Percentiles rank a stretch among this genome's conserved stretches.
Evolutionary conservation across 1,140 invertebrate species (phyloP).

Genomic region (Diachasmimorpha longicaudata): DNA sequence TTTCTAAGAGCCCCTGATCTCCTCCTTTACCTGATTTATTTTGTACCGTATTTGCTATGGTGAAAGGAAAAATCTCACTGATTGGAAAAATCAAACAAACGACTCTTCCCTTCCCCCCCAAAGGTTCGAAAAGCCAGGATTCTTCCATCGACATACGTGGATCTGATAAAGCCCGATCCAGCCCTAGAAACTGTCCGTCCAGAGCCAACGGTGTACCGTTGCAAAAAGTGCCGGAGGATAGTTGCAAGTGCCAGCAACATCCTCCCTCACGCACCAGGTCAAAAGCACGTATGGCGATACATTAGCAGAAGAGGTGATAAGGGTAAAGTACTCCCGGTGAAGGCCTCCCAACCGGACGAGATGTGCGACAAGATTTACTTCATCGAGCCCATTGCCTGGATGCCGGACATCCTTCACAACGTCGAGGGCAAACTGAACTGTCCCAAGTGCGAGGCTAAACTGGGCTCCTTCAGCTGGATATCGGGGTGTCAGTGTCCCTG

Average conservation of each 20-base stretch:
- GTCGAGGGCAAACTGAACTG: constrained; percentile 82
- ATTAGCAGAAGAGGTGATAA: constrained; percentile 49
- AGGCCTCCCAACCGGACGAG: constrained; percentile 43
- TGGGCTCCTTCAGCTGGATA: constrained; percentile 85
- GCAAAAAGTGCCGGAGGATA: constrained; percentile 79
- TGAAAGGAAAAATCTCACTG: too few relatives aligned
- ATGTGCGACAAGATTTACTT: constrained; percentile 77
- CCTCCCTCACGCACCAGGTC: constrained; percentile 70
- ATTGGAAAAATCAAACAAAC: too few relatives aligned
- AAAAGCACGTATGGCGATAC: constrained; percentile 61
- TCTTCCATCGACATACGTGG: constrained; percentile 76
- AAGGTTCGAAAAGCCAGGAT: constrained; percentile 82
- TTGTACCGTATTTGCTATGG: too few relatives aligned
- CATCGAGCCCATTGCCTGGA: constrained; percentile 83
- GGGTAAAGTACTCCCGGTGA: constrained; percentile 33
- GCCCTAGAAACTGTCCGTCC: constrained; percentile 76
- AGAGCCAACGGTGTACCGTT: constrained; percentile 81
- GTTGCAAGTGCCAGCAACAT: constrained; percentile 80
- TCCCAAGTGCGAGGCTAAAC: constrained; percentile 79
- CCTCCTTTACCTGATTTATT: too few relatives aligned
- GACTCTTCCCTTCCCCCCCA: constrained; percentile 45
- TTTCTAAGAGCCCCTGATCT: too few relatives aligned
- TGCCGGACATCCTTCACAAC: constrained; percentile 72
- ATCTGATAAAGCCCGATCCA: constrained; percentile 81
- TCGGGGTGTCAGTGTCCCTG: constrained; percentile 82